phyloP scores from a whole-genome alignment of 2,797 vertebrate genomes.

The Poeciliopsis presidionis region DNA sequence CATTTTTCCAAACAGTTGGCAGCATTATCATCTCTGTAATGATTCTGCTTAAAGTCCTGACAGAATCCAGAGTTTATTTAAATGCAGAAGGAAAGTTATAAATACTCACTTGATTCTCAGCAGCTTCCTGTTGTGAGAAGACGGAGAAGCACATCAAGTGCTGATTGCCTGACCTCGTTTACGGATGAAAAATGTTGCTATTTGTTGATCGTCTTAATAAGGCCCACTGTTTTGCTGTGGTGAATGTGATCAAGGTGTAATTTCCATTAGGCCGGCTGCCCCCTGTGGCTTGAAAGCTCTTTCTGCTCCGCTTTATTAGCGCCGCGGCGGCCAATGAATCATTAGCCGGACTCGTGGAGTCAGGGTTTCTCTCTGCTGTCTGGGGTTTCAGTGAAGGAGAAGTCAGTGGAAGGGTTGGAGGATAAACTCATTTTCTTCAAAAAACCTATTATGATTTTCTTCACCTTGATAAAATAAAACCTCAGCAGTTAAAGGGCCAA shows the following conservation, averaged over 20 bases:
- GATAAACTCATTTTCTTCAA: constrained; percentile 21
- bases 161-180: background rate
- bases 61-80: background rate
- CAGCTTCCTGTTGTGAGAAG: background rate
- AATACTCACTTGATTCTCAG: background rate
- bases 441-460: constrained; percentile 33
- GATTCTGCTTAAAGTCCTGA: too few species aligned
- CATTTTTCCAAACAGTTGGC: background rate
- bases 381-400: constrained; percentile 15
- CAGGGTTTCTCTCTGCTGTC: constrained; percentile 17
- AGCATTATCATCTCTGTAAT: background rate
- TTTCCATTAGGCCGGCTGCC: background rate
- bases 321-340: constrained; percentile 10
- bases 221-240: background rate
- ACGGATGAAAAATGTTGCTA: constrained; percentile 2
- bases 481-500: constrained; percentile 32
- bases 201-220: constrained; percentile 17
- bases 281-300: background rate
- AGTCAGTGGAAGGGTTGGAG: constrained; percentile 17
- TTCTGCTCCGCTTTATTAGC: constrained; percentile 7
- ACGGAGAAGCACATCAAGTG: constrained; percentile 1
- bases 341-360: constrained; percentile 19
- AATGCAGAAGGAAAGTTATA: background rate
- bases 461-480: constrained; percentile 43
- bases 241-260: background rate